Evolutionary conservation across 1,140 invertebrate species (phyloP).

Genomic region (Nomia melanderi): DNA sequence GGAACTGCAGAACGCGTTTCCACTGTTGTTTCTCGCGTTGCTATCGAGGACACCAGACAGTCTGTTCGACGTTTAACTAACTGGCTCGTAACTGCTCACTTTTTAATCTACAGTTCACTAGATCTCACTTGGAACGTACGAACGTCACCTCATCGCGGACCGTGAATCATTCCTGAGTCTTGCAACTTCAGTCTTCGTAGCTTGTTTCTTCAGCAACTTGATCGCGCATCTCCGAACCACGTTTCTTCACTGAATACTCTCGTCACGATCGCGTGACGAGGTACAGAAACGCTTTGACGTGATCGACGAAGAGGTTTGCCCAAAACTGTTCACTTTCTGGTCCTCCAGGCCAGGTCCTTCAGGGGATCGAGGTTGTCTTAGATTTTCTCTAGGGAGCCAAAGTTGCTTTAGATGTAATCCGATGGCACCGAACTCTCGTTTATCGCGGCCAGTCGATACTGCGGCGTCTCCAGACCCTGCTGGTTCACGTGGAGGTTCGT

Average conservation of each 20-base stretch:
- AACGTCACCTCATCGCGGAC: too few relatives aligned
- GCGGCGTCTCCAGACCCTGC: slow-evolving; percentile 70
- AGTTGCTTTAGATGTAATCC: slow-evolving; percentile 86
- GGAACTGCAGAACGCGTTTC: neutral
- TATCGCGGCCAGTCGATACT: slow-evolving; percentile 84
- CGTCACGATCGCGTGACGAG: neutral
- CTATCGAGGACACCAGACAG: neutral
- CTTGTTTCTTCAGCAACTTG: too few relatives aligned
- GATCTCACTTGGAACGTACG: neutral
- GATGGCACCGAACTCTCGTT: slow-evolving; percentile 85
- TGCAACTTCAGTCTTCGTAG: too few relatives aligned
- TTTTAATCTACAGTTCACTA: neutral
- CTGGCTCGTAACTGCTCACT: neutral
- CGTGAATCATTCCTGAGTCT: slow-evolving; percentile 6
- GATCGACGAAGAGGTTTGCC: too few relatives aligned
- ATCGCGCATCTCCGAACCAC: neutral
- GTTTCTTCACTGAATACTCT: neutral
- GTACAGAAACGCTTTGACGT: neutral
- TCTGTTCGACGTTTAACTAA: too few relatives aligned
- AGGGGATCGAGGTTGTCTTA: too few relatives aligned
- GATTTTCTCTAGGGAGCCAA: too few relatives aligned
- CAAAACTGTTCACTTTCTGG: neutral
- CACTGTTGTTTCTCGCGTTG: neutral
- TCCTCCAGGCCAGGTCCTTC: too few relatives aligned
- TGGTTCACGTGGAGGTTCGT: slow-evolving; percentile 71